Conservation (phyloP, 1,140 invertebrate genomes). For the Rhizoglyphus robini region DNA sequence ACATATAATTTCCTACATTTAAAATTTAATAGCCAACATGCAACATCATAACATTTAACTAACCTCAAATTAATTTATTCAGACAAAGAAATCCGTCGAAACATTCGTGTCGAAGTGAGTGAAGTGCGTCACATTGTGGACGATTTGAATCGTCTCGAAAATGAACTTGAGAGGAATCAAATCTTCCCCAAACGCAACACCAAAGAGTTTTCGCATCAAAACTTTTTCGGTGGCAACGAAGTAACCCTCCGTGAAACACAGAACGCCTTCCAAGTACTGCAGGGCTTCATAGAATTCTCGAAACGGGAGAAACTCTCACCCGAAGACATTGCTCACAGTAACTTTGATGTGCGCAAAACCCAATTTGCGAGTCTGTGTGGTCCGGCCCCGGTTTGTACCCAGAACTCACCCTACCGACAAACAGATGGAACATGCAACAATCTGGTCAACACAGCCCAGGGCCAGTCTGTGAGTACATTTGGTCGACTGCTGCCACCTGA, state of each 20-base stretch:
- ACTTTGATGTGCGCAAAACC: background rate
- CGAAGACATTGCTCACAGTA: background rate
- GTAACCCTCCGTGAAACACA: background rate
- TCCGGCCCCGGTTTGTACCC: background rate
- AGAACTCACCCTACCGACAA: slow-evolving; percentile 40
- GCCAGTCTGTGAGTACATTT: slow-evolving; percentile 34
- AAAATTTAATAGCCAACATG: too few species aligned
- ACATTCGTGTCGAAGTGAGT: too few species aligned
- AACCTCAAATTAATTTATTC: too few species aligned
- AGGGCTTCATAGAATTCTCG: background rate
- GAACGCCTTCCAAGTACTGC: background rate
- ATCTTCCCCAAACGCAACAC: background rate
- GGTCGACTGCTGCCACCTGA: slow-evolving; percentile 46
- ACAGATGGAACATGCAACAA: slow-evolving; percentile 63
- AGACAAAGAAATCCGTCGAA: too few species aligned
- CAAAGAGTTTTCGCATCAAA: slow-evolving; percentile 16
- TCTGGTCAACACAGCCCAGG: slow-evolving; percentile 39
- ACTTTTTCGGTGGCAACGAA: slow-evolving; percentile 17
- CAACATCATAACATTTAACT: too few species aligned
- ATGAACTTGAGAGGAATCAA: background rate
- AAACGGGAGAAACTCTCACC: background rate
- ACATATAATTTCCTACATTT: too few species aligned
- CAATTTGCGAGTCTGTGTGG: background rate
- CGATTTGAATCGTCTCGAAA: slow-evolving; percentile 3
- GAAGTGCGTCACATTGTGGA: too few species aligned